A percentile compares a stretch with the other conserved stretches of the same genome.
Evolutionary conservation across 2,888 invertebrate genomes (phyloP).

Genomic region (Hedychridium roseum): DNA sequence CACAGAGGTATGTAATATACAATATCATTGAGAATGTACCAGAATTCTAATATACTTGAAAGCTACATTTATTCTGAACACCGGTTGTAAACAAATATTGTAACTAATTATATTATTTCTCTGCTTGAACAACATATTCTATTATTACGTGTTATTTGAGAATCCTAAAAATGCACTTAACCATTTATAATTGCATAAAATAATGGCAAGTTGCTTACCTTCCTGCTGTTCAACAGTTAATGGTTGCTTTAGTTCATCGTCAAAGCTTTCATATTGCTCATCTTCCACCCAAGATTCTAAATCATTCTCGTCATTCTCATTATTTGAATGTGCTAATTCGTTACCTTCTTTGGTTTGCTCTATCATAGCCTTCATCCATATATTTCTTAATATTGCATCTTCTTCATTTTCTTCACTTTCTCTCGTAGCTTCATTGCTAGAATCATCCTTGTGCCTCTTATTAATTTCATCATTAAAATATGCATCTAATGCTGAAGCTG

Average conservation of each 20-base stretch:
- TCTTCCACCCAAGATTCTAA: conserved; percentile 35
- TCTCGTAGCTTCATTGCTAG: conserved; percentile 25
- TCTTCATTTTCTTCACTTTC: conserved; percentile 23
- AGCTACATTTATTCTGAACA: too few relatives aligned
- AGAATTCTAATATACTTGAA: too few relatives aligned
- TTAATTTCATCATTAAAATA: conserved; percentile 39
- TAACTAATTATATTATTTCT: neutral
- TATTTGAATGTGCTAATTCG: conserved; percentile 24
- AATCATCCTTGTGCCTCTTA: conserved; percentile 38
- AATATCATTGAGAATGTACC: too few relatives aligned
- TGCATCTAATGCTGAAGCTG: conserved; percentile 38
- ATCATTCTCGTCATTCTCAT: conserved; percentile 33
- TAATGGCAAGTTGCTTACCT: conserved; percentile 63
- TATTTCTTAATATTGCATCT: conserved; percentile 25
- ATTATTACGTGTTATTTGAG: neutral
- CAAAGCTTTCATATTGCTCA: conserved; percentile 53
- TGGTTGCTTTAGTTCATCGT: conserved; percentile 66
- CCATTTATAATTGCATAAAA: neutral
- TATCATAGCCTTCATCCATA: conserved; percentile 43
- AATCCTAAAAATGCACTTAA: neutral
- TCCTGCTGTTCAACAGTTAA: conserved; percentile 74
- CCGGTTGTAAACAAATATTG: too few relatives aligned
- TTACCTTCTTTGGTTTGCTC: conserved; percentile 36
- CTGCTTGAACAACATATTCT: neutral
- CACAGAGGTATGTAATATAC: too few relatives aligned